Base-by-base conservation (phyloP, 1,140 invertebrate genomes). In the Manduca sexta region DNA sequence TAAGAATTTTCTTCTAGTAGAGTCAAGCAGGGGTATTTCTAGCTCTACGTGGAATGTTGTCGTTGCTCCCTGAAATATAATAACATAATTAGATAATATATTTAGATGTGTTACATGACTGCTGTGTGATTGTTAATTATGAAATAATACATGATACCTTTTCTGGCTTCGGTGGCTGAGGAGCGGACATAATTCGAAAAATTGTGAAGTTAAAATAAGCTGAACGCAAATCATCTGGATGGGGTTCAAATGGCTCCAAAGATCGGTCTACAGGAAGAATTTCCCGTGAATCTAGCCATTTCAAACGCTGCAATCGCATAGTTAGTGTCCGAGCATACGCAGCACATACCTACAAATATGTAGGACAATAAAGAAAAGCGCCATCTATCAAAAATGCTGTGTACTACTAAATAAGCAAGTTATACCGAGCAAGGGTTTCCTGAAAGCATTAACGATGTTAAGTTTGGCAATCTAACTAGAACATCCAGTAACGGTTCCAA, bases 341-440 rank as follows among this genome's bases (percentile, higher is more conserved):
- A 33, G 66, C 49, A 49, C 73, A 77, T 1, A 80, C 60, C 78
- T 58, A 29, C 2, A 8, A 26, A 5, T 8, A 26, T 5, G n/a
- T 5, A 26, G 4, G 46, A 49, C 13, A 37, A 2, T 17, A 17
- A 12, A 26, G 8, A 5, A 26, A 26, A 66, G 43, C 63, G 62
- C 56, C 76, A 76, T 73, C 70, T 79, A 46, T 44, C 2, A 0
- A n/a, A 3, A 45, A 8, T 35, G 17, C 5, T 38, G 2, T 53
- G 29, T 46, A 58, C 18, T 49, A 7, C 40, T 14, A 10, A 38
- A 2, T 18, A n/a, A 7, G 5, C 26, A 33, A 13, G 21, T 14
- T 17, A 26, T 65, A 89, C 88, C 59, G 87, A 68, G 53, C 88
- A 89, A 3, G 88, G 88, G 52, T 88, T 89, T 12, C 88, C 88